phyloP scores from a whole-genome alignment of 2,888 invertebrate genomes.

The Silvanus unidentatus region DNA sequence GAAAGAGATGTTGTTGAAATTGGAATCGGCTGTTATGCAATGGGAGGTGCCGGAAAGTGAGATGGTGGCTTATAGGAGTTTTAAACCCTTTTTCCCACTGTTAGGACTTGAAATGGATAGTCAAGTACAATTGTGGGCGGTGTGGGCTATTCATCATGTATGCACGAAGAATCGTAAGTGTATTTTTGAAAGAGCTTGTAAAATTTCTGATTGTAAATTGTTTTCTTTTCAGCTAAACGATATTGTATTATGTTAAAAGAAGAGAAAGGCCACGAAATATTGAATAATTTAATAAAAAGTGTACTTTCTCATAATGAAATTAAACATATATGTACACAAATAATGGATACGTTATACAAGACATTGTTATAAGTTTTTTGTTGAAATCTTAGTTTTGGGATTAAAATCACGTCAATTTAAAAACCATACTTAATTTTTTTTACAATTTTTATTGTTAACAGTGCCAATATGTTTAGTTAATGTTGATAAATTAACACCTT shows the following conservation, averaged over 20 bases:
- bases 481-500: too few species aligned
- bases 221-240: conserved; percentile 52
- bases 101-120: conserved; percentile 54
- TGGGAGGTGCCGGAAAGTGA: conserved; percentile 67
- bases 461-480: too few species aligned
- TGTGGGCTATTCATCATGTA: conserved; percentile 75
- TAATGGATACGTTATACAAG: conserved; percentile 34
- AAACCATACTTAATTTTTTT: too few species aligned
- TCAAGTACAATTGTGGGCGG: conserved; percentile 69
- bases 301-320: conserved; percentile 33
- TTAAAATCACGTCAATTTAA: too few species aligned
- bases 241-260: conserved; percentile 61
- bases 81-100: conserved; percentile 66
- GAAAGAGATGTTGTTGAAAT: conserved; percentile 46
- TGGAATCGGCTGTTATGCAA: conserved; percentile 53
- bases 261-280: conserved; percentile 54
- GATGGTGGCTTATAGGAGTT: conserved; percentile 70
- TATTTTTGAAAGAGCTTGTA: neutral
- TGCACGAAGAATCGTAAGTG: conserved; percentile 65
- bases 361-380: conserved; percentile 7
- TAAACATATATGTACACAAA: conserved; percentile 29
- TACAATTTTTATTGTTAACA: too few species aligned
- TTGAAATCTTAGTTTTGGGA: neutral
- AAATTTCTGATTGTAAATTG: neutral
- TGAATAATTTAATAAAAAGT: conserved; percentile 43